Evolutionary conservation across 2,113 vertebrate species (phyloP).

Genomic region (Malurus cyaneus): DNA sequence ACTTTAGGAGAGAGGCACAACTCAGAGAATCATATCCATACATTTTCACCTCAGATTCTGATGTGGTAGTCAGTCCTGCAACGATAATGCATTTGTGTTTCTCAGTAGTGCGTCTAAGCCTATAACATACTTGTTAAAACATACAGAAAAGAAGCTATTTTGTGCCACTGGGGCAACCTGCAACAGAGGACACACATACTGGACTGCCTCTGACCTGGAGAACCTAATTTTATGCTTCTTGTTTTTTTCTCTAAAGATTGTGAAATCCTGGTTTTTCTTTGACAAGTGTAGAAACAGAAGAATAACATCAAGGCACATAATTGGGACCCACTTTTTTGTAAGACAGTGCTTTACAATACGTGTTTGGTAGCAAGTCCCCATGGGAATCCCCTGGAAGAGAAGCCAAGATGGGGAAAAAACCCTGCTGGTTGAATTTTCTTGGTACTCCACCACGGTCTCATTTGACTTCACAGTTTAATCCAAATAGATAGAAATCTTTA

Average conservation of each 20-base stretch:
- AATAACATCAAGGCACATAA: background rate
- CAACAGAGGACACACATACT: background rate
- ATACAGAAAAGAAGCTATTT: background rate
- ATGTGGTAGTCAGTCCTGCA: background rate
- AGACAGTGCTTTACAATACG: background rate
- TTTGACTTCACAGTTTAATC: background rate
- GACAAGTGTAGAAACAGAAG: background rate
- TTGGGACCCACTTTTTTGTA: background rate
- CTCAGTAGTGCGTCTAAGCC: background rate
- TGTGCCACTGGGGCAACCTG: background rate
- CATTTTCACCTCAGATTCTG: background rate
- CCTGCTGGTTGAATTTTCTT: background rate
- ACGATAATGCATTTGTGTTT: background rate
- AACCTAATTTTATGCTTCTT: background rate
- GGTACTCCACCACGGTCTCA: background rate
- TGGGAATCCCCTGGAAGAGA: background rate
- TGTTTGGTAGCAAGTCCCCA: background rate
- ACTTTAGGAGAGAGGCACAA: background rate
- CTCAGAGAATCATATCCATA: background rate
- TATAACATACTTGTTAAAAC: background rate
- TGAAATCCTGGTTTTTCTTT: background rate
- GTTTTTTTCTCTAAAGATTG: background rate
- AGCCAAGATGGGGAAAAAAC: background rate
- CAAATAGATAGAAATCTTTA: background rate
- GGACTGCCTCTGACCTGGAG: background rate